Evolutionary conservation across 2,113 vertebrate species (phyloP), one percentile per base, ranked within the genome.

Genomic region (Oophaga pumilio): DNA sequence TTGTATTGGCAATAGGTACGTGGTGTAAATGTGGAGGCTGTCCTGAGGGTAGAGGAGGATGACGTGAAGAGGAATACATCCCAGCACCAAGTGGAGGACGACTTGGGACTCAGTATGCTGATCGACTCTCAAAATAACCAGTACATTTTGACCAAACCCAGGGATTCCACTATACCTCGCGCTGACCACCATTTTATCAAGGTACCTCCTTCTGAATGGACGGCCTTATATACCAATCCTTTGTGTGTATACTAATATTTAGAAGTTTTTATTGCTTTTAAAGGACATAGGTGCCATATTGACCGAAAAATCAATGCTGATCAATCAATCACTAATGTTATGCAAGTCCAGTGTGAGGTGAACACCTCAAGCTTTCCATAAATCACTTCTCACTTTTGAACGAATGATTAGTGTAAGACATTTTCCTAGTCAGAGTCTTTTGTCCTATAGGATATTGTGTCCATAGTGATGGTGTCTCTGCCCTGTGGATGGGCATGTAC

Each of bases 61-160:
- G 97, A 98, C 82, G 94, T 97, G n/a, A 96, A 95, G 91, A 96
- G 93, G 89, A 99, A 97, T 80, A 87, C 92, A 84, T 98, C 97
- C 0, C 93, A 93, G 89, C 94, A 94, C 84, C 95, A 96, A 80
- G 94, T 92, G 52, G 97, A 99, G 89, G 96, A 96, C 26, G 94
- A 95, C 86, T 91, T 99, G 85, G 98, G 98, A 8, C 95, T 99
- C 84, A 99, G 98, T 90, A 99, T 99, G 97, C 96, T 99, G 87
- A 99, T 99, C 49, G 98, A 99, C 94, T 99, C 97, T 0, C 98
- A 98, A 92, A 99, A 97, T 91, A 99, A 99, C 94, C 98, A 98
- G 91, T 99, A 99, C 62, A 96, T 99, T 76, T 93, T 99, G 89
- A 98, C 98, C 43, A 98, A 97, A 90, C 98, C 98, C 53, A 92